Base-by-base conservation (phyloP, 2,888 invertebrate genomes). In the Leptinotarsa rubiginosa region DNA sequence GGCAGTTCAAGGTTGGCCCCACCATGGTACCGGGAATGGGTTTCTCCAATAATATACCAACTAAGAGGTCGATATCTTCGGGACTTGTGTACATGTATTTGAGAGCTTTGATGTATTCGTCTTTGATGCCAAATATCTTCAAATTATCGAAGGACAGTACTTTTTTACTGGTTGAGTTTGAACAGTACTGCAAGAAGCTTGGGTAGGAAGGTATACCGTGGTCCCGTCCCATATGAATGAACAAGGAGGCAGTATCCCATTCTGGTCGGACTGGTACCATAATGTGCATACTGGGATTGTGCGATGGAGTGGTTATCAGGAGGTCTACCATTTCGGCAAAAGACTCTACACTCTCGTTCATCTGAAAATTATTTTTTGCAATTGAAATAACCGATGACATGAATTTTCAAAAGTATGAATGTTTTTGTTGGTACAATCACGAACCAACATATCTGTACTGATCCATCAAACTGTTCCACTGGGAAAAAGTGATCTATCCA, bases 1-100 rank as follows among this genome's bases (percentile, higher is more conserved):
- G 90, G 83, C 97, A 98, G n/a, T 94, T 93, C 69, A 97, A 92
- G 0, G 97, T 97, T 0, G 95, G 94, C 1, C 97, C 97, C 4
- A 97, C 93, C 0, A 96, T 91, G 0, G 95, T 94, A 4, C 96
- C 81, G 1, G 93, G 91, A 0, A 91, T 90, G 0, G 96, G 93
- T 70, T 91, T 91, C 87, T 98, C 97, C 77, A 96, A 89, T 15
- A 96, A 89, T 3, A 95, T 96, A 49, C 95, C 97, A 4, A 95
- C 91, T 82, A 97, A 90, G 16, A 97, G 89, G 85, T 98, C 97
- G 20, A 97, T 90, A 82, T 97, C 96, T 80, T 93, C 92, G 1
- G 93, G 89, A 72, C 89, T 90, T 73, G 92, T 91, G 85, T 94
- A 95, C 86, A 94, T 90, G 82, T 91, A 90, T 77, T 91, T 90